Percentiles rank a stretch among this genome's conserved stretches.
phyloP scores from a whole-genome alignment of 2,113 vertebrate species.

The Ursus arctos region DNA sequence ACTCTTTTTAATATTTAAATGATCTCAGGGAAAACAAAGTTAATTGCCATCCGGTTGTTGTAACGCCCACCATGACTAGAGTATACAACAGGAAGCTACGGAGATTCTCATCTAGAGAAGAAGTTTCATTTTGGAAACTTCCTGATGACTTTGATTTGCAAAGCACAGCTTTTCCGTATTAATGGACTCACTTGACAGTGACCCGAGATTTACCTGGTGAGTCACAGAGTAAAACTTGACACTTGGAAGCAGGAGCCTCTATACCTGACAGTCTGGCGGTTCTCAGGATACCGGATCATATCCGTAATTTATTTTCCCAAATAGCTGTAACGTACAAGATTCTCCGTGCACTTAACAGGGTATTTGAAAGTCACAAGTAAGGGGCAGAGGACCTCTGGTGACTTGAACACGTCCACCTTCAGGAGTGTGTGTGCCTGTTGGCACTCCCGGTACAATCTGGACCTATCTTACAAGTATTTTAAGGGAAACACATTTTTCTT shows the following conservation, averaged over 20 bases:
- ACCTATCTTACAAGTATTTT: background rate
- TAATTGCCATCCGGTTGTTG: background rate
- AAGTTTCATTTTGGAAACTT: background rate
- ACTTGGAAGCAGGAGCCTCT: background rate
- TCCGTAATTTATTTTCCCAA: constrained; percentile 31
- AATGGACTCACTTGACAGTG: background rate
- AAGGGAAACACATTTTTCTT: background rate
- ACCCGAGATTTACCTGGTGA: background rate
- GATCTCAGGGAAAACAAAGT: constrained; percentile 40
- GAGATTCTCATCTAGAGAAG: background rate
- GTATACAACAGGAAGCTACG: background rate
- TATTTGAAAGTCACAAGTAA: constrained; percentile 40
- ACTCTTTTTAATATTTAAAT: background rate
- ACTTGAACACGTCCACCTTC: background rate
- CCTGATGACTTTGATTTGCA: background rate
- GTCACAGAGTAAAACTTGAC: background rate
- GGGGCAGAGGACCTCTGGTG: background rate
- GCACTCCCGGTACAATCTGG: background rate
- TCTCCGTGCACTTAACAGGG: constrained; percentile 18
- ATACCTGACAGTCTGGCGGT: background rate
- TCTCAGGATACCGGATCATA: background rate
- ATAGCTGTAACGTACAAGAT: constrained; percentile 24
- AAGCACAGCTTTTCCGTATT: background rate
- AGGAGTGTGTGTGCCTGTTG: background rate
- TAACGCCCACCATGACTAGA: background rate